Conservation (phyloP, 2,113 vertebrate species). For the Desmodus rotundus region DNA sequence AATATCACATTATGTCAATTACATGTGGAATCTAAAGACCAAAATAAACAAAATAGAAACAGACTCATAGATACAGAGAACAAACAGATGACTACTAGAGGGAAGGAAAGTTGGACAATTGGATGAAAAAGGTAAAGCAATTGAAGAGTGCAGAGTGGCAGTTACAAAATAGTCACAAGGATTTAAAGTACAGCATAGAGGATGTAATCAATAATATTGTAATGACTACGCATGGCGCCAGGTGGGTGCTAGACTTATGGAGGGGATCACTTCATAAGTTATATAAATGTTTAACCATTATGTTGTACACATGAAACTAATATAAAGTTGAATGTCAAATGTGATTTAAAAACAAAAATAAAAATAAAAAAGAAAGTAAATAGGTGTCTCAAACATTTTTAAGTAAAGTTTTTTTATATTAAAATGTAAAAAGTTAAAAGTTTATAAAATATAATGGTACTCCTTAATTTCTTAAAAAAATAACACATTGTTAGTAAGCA, state of each 20-base stretch:
- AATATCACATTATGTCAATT: too few species aligned
- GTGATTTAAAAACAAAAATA: background rate
- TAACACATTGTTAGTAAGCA: background rate
- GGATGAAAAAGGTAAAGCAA: too few species aligned
- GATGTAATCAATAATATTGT: too few species aligned
- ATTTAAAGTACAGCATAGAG: too few species aligned
- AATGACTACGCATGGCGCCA: background rate
- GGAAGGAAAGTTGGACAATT: too few species aligned
- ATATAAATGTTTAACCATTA: background rate
- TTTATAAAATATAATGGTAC: background rate
- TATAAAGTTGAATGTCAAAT: background rate
- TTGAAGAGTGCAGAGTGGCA: too few species aligned
- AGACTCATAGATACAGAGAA: too few species aligned
- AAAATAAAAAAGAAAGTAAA: background rate
- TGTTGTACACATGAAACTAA: background rate
- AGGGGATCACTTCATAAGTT: background rate
- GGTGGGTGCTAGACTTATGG: background rate
- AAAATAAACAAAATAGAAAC: too few species aligned
- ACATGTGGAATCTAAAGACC: too few species aligned
- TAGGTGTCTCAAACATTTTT: background rate
- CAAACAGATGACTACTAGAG: too few species aligned
- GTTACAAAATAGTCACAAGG: too few species aligned
- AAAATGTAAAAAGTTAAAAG: background rate
- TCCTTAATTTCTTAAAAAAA: background rate
- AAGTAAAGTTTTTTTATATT: background rate